Percentiles rank a stretch among this genome's conserved stretches.
These are phyloP conservation scores for Nomada goodeniana DNA, from an alignment of 2,888 invertebrate genomes.

Conservation along the genomic window DNA sequence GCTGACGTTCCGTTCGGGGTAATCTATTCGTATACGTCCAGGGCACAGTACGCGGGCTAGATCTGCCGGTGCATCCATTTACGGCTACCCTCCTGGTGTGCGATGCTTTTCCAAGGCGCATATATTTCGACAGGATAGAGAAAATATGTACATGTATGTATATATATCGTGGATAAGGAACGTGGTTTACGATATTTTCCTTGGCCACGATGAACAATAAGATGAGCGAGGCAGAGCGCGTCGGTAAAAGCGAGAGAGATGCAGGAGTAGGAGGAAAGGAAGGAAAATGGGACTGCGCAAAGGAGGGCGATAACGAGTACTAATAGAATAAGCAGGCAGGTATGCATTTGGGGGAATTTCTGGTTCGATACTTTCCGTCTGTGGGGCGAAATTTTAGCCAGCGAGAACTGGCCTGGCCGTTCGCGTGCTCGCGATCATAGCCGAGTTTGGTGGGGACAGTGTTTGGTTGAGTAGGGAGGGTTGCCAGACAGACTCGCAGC, in stretches of 20 bases:
- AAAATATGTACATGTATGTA: too few relatives aligned
- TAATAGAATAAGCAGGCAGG: too few relatives aligned
- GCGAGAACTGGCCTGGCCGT: background rate
- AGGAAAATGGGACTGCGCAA: background rate
- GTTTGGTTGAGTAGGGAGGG: slow-evolving; percentile 56
- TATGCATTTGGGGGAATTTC: background rate
- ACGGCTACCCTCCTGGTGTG: too few relatives aligned
- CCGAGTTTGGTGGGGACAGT: slow-evolving; percentile 35
- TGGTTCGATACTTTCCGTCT: background rate
- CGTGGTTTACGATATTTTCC: too few relatives aligned
- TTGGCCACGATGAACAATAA: too few relatives aligned
- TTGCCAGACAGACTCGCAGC: slow-evolving; percentile 79
- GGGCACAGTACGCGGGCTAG: background rate
- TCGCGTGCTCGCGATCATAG: too few relatives aligned
- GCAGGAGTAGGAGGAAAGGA: background rate
- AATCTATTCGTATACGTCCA: background rate
- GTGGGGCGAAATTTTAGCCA: slow-evolving; percentile 10
- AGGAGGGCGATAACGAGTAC: background rate
- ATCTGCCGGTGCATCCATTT: too few relatives aligned
- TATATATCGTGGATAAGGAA: too few relatives aligned
- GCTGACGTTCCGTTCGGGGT: slow-evolving; percentile 54
- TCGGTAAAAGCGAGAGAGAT: background rate
- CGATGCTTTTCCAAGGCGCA: too few relatives aligned
- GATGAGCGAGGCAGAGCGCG: too few relatives aligned
- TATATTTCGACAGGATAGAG: too few relatives aligned